A percentile compares a stretch with the other conserved stretches of the same genome.
Evolutionary conservation across 2,888 invertebrate species (phyloP).

Genomic region (Leucoma salicis): DNA sequence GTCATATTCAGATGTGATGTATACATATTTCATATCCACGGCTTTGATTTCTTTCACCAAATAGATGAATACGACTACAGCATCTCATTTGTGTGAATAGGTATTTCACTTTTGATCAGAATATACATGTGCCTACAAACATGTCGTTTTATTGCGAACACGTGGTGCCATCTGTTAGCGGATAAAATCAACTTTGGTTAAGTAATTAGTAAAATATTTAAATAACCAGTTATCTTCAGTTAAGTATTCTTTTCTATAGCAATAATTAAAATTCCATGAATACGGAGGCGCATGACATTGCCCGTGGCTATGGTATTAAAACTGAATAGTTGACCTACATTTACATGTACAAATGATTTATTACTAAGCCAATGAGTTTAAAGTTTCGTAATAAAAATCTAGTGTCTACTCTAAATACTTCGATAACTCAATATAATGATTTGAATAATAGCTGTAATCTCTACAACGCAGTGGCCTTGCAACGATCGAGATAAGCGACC

Average conservation of each 20-base stretch:
- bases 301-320: constrained; percentile 18
- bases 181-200: constrained; percentile 1
- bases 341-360: constrained; percentile 23
- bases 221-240: constrained; percentile 10
- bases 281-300: constrained; percentile 21
- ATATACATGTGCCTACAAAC: constrained; percentile 12
- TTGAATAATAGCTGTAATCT: constrained; percentile 73
- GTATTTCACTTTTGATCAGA: constrained; percentile 10
- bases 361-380: constrained; percentile 17
- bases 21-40: constrained; percentile 13
- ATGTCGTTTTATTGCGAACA: constrained; percentile 10
- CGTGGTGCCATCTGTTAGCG: constrained; percentile 28
- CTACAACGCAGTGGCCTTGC: constrained; percentile 56
- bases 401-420: constrained; percentile 45
- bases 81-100: no score
- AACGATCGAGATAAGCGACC: constrained; percentile 38
- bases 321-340: constrained; percentile 32
- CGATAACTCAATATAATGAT: constrained; percentile 61
- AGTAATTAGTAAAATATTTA: constrained; percentile 8
- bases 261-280: constrained; percentile 14
- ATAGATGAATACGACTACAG: constrained; percentile 14
- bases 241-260: background rate
- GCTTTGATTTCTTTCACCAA: constrained; percentile 17
- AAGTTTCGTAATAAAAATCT: constrained; percentile 39
- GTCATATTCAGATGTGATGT: constrained; percentile 2